Evolutionary conservation across 2,113 vertebrate genomes (phyloP).

Genomic region (Dunckerocampus dactyliophorus): DNA sequence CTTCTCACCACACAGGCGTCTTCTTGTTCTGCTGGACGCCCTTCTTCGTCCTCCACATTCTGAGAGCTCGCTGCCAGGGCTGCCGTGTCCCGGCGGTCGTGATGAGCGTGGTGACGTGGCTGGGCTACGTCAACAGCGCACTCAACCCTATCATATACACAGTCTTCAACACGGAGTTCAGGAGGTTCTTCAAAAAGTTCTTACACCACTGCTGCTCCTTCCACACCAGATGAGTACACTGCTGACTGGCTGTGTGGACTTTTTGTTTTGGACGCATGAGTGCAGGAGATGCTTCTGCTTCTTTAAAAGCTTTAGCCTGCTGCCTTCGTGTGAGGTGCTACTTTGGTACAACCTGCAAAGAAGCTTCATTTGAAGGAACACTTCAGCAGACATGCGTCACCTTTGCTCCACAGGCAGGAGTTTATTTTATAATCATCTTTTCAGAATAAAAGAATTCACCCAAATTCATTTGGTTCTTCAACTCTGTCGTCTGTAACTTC

Average conservation of each 20-base stretch:
- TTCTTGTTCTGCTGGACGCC: constrained; percentile 97
- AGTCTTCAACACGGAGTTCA: constrained; percentile 88
- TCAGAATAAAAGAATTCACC: constrained; percentile 44
- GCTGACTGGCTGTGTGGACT: background rate
- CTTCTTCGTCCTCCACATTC: constrained; percentile 91
- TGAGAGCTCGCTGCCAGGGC: constrained; percentile 78
- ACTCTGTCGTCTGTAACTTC: background rate
- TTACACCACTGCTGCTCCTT: constrained; percentile 67
- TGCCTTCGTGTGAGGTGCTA: constrained; percentile 26
- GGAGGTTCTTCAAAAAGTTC: constrained; percentile 84
- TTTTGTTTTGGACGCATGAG: background rate
- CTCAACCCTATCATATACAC: constrained; percentile 95
- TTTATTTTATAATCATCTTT: constrained; percentile 48
- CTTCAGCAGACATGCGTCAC: background rate
- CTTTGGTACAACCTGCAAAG: constrained; percentile 4
- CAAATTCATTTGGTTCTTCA: background rate
- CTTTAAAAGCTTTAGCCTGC: background rate
- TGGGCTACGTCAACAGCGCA: constrained; percentile 94
- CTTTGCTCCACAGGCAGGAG: too few species aligned
- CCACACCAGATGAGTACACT: background rate
- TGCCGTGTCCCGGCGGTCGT: constrained; percentile 78
- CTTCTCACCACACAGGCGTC: constrained; percentile 68
- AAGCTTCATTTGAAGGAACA: background rate
- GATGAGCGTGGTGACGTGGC: constrained; percentile 92
- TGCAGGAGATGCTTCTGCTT: background rate